Evolutionary conservation across 2,888 invertebrate genomes (phyloP), one percentile per base, ranked within the genome.

Genomic region (Lasioglossum calceatum): DNA sequence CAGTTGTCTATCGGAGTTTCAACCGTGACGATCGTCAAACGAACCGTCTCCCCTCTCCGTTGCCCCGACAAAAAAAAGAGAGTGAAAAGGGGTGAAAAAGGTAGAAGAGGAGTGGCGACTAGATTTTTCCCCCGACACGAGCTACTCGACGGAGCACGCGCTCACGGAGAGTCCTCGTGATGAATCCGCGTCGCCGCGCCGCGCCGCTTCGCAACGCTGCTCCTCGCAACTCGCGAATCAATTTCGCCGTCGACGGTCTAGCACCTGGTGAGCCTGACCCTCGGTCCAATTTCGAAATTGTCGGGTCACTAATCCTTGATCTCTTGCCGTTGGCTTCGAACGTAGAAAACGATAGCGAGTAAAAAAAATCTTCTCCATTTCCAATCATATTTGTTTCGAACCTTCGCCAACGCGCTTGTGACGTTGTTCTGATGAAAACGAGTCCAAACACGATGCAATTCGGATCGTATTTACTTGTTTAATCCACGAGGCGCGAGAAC

Each of bases 151-250:
- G 78, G 32, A 61, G 61, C 54, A 50, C 79, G 44, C 71, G 64
- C 67, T 74, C 67, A 44, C 67, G 47, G 70, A 86, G 78, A 32
- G 73, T 84, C 42, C 81, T 81, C 79, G 83, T 77, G 89, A 89
- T 87, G 81, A 88, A 88, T 84, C 81, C 72, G 79, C 79, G 77
- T 39, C 70, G 78, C 61, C 44, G 87, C 70, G 78, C 61, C 44
- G 87, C 72, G 84, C 77, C 74, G 82, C 71, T 73, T 64, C 74
- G 27, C 84, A 4, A 79, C 83, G 39, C 47, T 19, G 14, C 47
- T 64, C 84, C 87, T 89, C 73, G 64, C 27, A 87, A 77, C 75
- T 87, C 79, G 76, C 82, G 79, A 87, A 89, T 89, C 87, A 87
- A 88, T 89, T 54, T 54, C 23, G 8, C 23, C 54, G 54, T 54